Base-by-base conservation (phyloP, 2,113 vertebrate species). In the Pachycephala philippinensis region DNA sequence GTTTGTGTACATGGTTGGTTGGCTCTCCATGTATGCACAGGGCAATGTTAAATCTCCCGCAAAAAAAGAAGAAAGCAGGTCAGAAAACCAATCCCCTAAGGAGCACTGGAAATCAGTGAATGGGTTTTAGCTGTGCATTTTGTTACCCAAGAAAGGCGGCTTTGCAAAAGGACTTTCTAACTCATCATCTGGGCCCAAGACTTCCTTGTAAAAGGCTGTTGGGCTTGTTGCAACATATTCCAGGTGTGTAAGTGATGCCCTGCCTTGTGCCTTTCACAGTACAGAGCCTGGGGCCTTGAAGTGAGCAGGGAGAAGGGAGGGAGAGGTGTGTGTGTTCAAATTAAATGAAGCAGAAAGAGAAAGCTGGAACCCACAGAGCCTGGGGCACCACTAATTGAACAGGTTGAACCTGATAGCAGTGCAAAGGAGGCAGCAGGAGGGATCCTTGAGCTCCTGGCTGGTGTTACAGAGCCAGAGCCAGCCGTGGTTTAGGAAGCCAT, bases 291-390 rank as follows among this genome's bases (percentile, higher is more conserved):
- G n/a, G 94, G 97, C 97, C 91, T 93, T 42, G 9, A 59, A 89
- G 75, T 0, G 20, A 96, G 90, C 37, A 31, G 83, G 90, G 84
- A 96, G 95, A 77, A 94, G 72, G 72, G 64, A 93, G 89, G 86
- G 94, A 87, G 90, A 93, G 68, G 86, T 80, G 57, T 6, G 16
- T 79, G 78, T 95, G 96, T 93, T 97, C 96, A 74, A 84, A 96
- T 96, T 96, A 97, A 97, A 96, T 95, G 84, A 96, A 95, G 97
- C 96, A 97, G 95, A 97, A 97, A 97, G 96, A 97, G 96, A 97
- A 97, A 95, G 93, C 93, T 96, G 93, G 95, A 97, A 97, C 95
- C 97, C 26, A 20, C 79, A 84, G 72, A 0, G 92, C 97, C 97
- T 71, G 79, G n/a, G 94, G 96, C 95, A 72, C 54, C 82, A 50